phyloP scores from a whole-genome alignment of 2,113 vertebrate species.

The Rallus limicola region DNA sequence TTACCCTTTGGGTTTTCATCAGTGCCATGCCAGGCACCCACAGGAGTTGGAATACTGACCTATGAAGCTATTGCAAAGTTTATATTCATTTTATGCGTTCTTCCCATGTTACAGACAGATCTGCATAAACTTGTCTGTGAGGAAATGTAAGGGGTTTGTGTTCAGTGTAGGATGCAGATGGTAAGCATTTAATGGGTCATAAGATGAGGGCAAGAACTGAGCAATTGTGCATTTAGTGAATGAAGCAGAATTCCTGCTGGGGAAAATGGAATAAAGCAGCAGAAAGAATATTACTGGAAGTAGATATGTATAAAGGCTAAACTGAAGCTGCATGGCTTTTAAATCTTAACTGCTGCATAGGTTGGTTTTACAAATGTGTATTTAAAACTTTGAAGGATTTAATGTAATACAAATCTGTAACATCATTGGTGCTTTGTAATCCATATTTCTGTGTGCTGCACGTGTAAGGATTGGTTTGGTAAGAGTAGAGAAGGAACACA shows the following conservation, averaged over 20 bases:
- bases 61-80: background rate
- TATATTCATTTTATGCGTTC: background rate
- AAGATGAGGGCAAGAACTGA: background rate
- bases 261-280: background rate
- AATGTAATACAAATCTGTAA: background rate
- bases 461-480: background rate
- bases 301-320: background rate
- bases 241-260: background rate
- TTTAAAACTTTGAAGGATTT: background rate
- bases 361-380: background rate
- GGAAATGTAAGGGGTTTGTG: background rate
- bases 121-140: background rate
- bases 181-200: constrained; percentile 1
- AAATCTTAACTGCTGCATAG: background rate
- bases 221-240: background rate
- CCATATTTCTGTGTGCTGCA: background rate
- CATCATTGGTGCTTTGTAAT: background rate
- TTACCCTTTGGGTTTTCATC: background rate
- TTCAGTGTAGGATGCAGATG: background rate
- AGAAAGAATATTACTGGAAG: background rate
- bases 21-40: background rate
- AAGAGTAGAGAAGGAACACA: background rate
- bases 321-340: background rate
- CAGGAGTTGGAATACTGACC: background rate
- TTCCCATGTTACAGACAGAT: background rate